phyloP scores from a whole-genome alignment of 2,113 vertebrate genomes.

The Onychostruthus taczanowskii region DNA sequence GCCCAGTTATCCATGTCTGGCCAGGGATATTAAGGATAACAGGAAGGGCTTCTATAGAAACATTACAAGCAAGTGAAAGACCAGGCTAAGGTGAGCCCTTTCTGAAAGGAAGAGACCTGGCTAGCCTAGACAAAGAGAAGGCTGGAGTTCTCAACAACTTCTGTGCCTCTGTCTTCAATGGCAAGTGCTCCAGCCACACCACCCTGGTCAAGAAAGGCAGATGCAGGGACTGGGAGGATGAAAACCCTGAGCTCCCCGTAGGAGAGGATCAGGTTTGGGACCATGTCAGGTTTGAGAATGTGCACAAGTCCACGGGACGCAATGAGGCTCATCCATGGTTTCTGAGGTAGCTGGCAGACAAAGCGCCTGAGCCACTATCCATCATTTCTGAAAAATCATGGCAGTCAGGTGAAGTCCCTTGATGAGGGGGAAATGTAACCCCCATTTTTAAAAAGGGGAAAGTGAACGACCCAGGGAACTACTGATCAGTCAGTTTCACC shows the following conservation, averaged over 20 bases:
- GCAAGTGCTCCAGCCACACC: neutral
- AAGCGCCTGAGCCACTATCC: neutral
- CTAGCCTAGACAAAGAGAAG: neutral
- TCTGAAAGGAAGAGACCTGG: neutral
- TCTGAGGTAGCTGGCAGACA: neutral
- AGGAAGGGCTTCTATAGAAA: neutral
- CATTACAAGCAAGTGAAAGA: neutral
- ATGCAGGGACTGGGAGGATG: neutral
- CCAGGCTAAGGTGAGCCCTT: neutral
- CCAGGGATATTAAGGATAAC: neutral
- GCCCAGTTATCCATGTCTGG: neutral
- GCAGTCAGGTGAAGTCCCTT: neutral
- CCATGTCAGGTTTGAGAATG: neutral
- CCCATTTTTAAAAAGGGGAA: neutral
- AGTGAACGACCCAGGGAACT: accelerated
- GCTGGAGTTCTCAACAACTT: neutral
- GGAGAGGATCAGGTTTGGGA: neutral
- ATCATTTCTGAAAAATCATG: neutral
- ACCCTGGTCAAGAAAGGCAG: neutral
- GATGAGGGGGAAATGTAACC: neutral
- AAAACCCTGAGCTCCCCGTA: neutral
- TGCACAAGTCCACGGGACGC: neutral
- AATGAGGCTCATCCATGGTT: accelerated
- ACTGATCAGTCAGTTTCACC: neutral
- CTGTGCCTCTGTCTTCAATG: neutral